Percentiles rank a stretch among this genome's conserved stretches.
phyloP scores from a whole-genome alignment of 2,113 vertebrate genomes.

The Bos indicus region DNA sequence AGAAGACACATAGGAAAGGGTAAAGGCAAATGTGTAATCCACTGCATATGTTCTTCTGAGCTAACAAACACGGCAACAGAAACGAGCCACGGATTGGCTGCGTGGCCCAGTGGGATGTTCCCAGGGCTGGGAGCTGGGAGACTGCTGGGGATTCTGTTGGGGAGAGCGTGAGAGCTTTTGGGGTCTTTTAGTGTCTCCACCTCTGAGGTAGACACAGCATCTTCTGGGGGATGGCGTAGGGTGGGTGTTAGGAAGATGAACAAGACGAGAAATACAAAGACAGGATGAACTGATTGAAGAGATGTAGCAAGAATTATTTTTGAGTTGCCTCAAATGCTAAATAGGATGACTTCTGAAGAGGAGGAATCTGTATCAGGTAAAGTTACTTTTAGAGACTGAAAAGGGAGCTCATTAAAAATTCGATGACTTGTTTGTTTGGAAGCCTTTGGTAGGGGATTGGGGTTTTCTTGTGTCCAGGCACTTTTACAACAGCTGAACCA shows the following conservation, averaged over 20 bases:
- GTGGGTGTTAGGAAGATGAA: background rate
- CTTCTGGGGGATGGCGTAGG: background rate
- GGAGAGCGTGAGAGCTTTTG: background rate
- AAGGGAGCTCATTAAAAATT: background rate
- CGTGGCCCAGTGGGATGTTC: background rate
- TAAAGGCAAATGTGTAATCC: slow-evolving; percentile 63
- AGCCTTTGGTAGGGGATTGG: background rate
- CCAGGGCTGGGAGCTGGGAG: background rate
- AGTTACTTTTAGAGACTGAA: background rate
- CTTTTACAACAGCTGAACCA: too few species aligned
- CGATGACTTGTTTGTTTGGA: background rate
- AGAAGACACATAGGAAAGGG: slow-evolving; percentile 98
- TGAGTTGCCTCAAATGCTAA: background rate
- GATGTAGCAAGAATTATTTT: background rate
- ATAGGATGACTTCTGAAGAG: background rate
- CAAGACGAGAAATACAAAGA: background rate
- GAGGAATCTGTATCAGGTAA: background rate
- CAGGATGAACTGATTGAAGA: background rate
- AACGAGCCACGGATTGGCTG: rapidly evolving
- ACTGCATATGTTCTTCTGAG: background rate
- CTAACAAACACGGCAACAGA: background rate
- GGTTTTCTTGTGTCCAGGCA: background rate
- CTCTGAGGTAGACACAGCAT: background rate
- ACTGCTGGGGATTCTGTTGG: background rate
- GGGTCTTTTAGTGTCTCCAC: background rate